Conservation (phyloP, 92 coral and sea anemone genomes). For the Hydrozoanthus gracilis region DNA sequence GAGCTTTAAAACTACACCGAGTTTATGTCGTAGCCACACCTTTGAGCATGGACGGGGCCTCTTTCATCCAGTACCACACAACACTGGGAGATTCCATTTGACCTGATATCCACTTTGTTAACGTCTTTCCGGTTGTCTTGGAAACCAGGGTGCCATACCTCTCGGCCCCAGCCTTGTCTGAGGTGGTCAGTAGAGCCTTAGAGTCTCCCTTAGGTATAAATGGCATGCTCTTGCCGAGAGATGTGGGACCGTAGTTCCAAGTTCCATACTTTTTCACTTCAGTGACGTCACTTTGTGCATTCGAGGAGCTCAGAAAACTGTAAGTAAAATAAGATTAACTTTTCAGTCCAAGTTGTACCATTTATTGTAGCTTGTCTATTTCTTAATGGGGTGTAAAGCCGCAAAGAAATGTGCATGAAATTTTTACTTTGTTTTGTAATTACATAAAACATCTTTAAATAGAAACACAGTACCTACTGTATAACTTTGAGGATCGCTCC, state of each 20-base stretch:
- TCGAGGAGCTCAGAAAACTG: conserved; percentile 56
- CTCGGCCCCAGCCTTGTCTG: conserved; percentile 73
- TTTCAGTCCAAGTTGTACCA: no score
- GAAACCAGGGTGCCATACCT: conserved; percentile 84
- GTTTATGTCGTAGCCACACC: conserved; percentile 37
- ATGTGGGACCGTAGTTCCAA: conserved; percentile 83
- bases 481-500: no score
- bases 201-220: conserved; percentile 73
- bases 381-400: no score
- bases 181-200: conserved; percentile 80
- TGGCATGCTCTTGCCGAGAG: conserved; percentile 87
- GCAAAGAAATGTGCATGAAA: no score
- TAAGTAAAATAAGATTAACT: neutral
- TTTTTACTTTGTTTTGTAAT: no score
- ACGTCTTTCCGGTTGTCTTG: conserved; percentile 53
- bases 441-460: no score
- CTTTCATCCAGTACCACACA: conserved; percentile 98
- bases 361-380: no score
- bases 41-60: conserved; percentile 78
- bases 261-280: conserved; percentile 79
- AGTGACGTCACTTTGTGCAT: conserved; percentile 65
- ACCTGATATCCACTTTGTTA: conserved; percentile 85
- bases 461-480: no score
- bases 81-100: conserved; percentile 75
- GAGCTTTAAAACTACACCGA: neutral